A percentile compares a stretch with the other conserved stretches of the same genome.
Conservation (phyloP, 1,140 invertebrate genomes). For the Pantala flavescens region DNA sequence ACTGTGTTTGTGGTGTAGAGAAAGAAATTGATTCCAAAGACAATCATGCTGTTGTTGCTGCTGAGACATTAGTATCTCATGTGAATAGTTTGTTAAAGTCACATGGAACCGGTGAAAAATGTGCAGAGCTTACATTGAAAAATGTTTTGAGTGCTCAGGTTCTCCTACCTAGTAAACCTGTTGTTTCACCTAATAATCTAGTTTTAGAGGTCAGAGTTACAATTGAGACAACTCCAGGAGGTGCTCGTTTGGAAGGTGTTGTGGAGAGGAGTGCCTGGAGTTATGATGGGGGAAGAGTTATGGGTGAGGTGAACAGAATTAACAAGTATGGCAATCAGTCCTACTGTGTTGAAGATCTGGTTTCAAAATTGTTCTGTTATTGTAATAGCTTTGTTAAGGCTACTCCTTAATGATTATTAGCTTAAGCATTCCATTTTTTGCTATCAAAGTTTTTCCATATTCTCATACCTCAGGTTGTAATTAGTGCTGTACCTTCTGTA, state of each 20-base stretch:
- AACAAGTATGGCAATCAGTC: constrained; percentile 30
- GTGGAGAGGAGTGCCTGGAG: constrained; percentile 24
- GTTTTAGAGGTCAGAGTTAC: constrained; percentile 28
- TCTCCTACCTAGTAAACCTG: background rate
- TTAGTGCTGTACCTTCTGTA: too few species aligned
- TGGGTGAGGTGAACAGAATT: constrained; percentile 27
- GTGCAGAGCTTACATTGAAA: constrained; percentile 25
- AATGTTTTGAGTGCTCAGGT: constrained; percentile 25
- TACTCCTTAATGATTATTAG: too few species aligned
- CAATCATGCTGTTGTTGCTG: constrained; percentile 17
- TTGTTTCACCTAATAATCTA: background rate
- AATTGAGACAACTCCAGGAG: constrained; percentile 25
- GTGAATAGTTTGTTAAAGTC: constrained; percentile 20
- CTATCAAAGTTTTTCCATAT: too few species aligned
- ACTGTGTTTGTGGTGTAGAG: constrained; percentile 37
- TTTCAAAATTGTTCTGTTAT: constrained; percentile 29
- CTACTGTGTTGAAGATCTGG: constrained; percentile 26
- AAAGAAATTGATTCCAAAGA: constrained; percentile 20
- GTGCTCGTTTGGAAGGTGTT: constrained; percentile 31
- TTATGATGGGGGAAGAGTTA: constrained; percentile 21
- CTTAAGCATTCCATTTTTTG: too few species aligned
- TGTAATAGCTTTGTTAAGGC: constrained; percentile 18
- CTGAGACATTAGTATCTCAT: constrained; percentile 15
- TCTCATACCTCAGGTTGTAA: too few species aligned
- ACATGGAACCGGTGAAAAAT: constrained; percentile 14